These are phyloP conservation scores for Zeugodacus cucurbitae DNA, from an alignment of 1,140 invertebrate genomes.

Conservation along the genomic window DNA sequence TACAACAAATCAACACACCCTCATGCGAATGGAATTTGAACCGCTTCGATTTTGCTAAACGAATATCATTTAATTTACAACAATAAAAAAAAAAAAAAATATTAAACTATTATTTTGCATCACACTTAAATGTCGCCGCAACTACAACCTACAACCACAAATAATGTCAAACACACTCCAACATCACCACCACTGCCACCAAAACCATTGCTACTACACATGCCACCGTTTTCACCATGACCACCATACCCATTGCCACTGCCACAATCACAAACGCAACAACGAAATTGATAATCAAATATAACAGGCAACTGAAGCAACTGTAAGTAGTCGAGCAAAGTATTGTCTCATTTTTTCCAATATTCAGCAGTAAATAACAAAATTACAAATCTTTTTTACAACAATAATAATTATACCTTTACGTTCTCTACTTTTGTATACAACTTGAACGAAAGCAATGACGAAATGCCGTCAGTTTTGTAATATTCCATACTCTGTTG, in stretches of 20 bases:
- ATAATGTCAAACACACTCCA: not conserved
- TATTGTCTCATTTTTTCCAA: not conserved
- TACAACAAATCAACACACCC: slow-evolving; percentile 6
- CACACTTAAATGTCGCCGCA: slow-evolving; percentile 8
- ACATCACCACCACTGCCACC: slow-evolving; percentile 14
- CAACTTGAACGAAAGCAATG: not conserved
- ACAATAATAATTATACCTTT: not conserved
- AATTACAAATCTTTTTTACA: not conserved
- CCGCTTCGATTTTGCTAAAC: not conserved
- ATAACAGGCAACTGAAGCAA: slow-evolving; percentile 45
- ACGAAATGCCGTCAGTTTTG: not conserved
- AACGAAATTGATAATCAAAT: slow-evolving; percentile 35
- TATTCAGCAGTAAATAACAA: not conserved
- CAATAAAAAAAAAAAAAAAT: not conserved
- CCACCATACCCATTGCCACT: not conserved
- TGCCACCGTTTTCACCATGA: not conserved
- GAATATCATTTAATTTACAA: not conserved
- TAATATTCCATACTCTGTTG: not conserved
- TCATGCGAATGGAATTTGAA: slow-evolving; percentile 5
- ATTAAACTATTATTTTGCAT: not conserved
- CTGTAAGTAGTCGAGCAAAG: slow-evolving; percentile 45
- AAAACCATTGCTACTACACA: not conserved
- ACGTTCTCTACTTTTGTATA: not conserved
- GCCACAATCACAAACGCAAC: slow-evolving; percentile 20
- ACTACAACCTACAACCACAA: not conserved